These are phyloP conservation scores for Anthoptus insignis DNA, from an alignment of 2,888 invertebrate genomes.

Conservation along the genomic window DNA sequence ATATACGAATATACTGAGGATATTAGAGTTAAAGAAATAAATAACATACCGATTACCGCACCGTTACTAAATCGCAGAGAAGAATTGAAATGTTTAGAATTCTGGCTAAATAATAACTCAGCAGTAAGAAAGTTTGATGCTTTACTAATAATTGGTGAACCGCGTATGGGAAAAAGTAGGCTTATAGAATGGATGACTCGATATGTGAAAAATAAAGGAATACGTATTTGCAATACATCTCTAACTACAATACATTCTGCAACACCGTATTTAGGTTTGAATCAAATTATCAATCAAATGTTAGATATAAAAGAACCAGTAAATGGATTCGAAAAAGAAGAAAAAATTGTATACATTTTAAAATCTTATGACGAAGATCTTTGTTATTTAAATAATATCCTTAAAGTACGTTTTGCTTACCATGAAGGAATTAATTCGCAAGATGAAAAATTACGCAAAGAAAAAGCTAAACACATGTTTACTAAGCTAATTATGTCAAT, in stretches of 20 bases:
- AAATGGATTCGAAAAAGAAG: constrained; percentile 73
- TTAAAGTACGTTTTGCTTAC: constrained; percentile 84
- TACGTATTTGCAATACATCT: constrained; percentile 60
- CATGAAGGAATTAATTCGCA: constrained; percentile 70
- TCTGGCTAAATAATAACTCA: constrained; percentile 64
- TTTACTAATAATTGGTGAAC: constrained; percentile 84
- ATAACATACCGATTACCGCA: constrained; percentile 74
- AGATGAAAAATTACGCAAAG: constrained; percentile 67
- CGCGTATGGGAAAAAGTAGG: constrained; percentile 87
- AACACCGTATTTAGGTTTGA: constrained; percentile 73
- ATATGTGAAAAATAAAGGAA: constrained; percentile 60
- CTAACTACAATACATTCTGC: constrained; percentile 77
- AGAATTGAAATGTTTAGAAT: constrained; percentile 78
- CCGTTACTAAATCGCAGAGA: constrained; percentile 79
- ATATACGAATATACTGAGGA: constrained; percentile 87
- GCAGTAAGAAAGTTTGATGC: constrained; percentile 78
- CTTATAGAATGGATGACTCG: constrained; percentile 83
- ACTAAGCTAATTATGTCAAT: constrained; percentile 67
- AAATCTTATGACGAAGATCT: constrained; percentile 71
- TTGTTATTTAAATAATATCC: constrained; percentile 84
- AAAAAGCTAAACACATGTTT: constrained; percentile 73
- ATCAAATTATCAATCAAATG: constrained; percentile 76
- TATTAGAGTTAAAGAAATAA: constrained; percentile 73
- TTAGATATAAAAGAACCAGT: constrained; percentile 70
- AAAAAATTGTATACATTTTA: constrained; percentile 69